phyloP scores from a whole-genome alignment of 2,888 invertebrate genomes.

The Gasteruption jaculator region DNA sequence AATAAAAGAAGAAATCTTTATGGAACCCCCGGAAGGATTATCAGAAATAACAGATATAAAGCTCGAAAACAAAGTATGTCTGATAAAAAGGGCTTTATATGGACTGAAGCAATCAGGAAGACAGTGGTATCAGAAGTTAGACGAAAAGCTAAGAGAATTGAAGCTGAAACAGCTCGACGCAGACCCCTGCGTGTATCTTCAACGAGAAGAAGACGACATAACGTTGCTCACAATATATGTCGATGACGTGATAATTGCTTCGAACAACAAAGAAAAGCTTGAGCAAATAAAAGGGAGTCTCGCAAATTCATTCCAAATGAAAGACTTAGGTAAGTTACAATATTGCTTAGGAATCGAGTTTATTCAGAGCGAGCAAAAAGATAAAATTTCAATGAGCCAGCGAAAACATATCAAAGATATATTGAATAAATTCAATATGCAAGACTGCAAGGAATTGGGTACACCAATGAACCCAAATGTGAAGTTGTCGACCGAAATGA shows the following conservation, averaged over 20 bases:
- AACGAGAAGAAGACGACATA: constrained; percentile 13
- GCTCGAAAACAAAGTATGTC: constrained; percentile 19
- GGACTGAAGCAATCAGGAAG: constrained; percentile 25
- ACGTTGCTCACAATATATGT: constrained; percentile 26
- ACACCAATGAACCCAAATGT: constrained; percentile 22
- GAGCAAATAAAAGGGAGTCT: constrained; percentile 16
- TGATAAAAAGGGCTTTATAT: constrained; percentile 23
- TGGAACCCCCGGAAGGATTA: constrained; percentile 21
- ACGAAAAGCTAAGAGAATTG: constrained; percentile 16
- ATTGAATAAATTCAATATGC: constrained; percentile 20
- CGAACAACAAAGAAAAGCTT: constrained; percentile 15
- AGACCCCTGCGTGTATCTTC: constrained; percentile 24
- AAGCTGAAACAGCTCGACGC: constrained; percentile 16
- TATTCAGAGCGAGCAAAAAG: constrained; percentile 1
- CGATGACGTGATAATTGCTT: constrained; percentile 28
- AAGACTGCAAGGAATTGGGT: constrained; percentile 13
- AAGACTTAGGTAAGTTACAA: constrained; percentile 21
- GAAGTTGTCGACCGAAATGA: not conserved
- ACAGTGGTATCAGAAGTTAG: constrained; percentile 22
- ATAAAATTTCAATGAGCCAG: constrained; percentile 12
- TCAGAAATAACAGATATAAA: constrained; percentile 12
- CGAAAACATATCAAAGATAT: constrained; percentile 13
- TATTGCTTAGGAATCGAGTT: constrained; percentile 28
- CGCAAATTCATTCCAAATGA: constrained; percentile 18
- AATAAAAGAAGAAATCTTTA: constrained; percentile 13